Evolutionary conservation across 2,113 vertebrate genomes (phyloP), one percentile per base, ranked within the genome.

Genomic region (Otocyon megalotis): DNA sequence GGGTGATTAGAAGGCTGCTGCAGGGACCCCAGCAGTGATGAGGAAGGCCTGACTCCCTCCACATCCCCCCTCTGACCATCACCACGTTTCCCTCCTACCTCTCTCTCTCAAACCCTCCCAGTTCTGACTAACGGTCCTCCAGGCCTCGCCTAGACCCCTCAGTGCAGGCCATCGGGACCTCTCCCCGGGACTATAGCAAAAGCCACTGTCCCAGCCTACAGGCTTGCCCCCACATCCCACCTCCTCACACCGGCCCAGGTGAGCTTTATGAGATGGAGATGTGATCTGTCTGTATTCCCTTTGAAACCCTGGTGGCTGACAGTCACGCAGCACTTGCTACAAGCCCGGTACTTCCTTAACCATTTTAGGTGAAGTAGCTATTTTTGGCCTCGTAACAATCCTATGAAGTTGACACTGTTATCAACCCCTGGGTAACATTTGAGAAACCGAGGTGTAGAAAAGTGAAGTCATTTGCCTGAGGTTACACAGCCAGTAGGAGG

Each of bases 361-460:
- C 28, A 60, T 74, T 81, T 76, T 72, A 69, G 77, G 35, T 58
- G 19, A 60, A 43, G 53, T 69, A 28, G 32, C 53, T 77, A 2
- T 77, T 79, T 95, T 58, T 30, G 79, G 50, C 19, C 32, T 82
- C 48, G n/a, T 83, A 37, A 58, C 3, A 67, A 43, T 88, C 56
- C 89, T 76, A 5, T 26, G 58, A 86, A 30, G 17, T 37, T 58
- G 69, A 90, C n/a, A 15, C 26, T 11, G 28, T 87, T 77, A 54
- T 65, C 32, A 72, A 53, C 22, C 11, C n/a, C 54, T 3, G 1
- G n/a, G 72, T 43, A 74, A 67, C 50, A 43, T 19, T 37, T 22
- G 65, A 95, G 86, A 86, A 80, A 81, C 79, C 65, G 50, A 93
- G 67, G 35, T 80, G 74, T 26, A 82, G 72, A 86, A 48, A 82